phyloP scores from a whole-genome alignment of 2,113 vertebrate species.

The Chaetops frenatus region DNA sequence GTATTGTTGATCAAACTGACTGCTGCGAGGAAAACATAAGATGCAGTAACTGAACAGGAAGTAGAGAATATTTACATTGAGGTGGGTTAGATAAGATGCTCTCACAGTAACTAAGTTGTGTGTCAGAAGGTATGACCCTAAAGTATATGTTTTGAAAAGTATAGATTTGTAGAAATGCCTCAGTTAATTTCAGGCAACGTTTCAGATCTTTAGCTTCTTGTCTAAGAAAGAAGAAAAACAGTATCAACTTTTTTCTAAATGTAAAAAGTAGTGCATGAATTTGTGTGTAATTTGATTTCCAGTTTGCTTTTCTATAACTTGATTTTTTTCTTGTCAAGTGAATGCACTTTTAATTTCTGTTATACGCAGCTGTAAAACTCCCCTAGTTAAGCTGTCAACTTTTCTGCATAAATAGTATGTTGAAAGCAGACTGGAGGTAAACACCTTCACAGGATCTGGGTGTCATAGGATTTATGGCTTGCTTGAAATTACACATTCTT shows the following conservation, averaged over 20 bases:
- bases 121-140: neutral
- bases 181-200: rapidly evolving
- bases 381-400: constrained; percentile 2
- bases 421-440: neutral
- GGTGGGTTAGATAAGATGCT: neutral
- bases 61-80: neutral
- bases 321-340: neutral
- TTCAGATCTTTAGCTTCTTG: neutral
- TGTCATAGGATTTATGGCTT: neutral
- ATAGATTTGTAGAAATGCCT: neutral
- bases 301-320: neutral
- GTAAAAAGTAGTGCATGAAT: neutral
- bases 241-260: neutral
- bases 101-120: neutral
- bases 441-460: neutral
- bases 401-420: neutral
- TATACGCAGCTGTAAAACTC: neutral
- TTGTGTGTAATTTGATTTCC: neutral
- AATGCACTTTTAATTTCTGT: neutral
- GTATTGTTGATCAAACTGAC: neutral
- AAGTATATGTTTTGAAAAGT: neutral
- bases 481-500: neutral
- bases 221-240: neutral
- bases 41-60: neutral
- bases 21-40: neutral